Base-by-base conservation (phyloP, 2,888 invertebrate species). In the Belgica antarctica region DNA sequence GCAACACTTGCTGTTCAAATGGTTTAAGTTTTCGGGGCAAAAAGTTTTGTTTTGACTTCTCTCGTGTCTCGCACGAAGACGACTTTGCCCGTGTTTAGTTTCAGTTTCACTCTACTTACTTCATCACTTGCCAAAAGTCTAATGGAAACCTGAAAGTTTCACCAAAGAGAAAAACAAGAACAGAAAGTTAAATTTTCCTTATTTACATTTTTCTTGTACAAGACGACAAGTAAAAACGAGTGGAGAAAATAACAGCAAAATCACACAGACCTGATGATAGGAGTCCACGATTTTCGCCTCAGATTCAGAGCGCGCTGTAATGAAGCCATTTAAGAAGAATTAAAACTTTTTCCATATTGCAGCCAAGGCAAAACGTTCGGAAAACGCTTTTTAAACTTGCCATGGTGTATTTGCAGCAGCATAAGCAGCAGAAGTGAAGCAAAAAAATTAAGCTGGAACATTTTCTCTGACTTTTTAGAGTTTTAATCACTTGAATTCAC, bases 271-370 rank as follows among this genome's bases (percentile, higher is more conserved):
- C 59, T 59, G 59, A 59, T 59, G 27, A 27, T 12, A 5, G 12
- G 59, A 59, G 25, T 59, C 15, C 59, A 8, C 27, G 27, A 59
- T 59, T 27, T 59, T 15, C 27, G 59, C 59, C 22, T 12, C 27
- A 22, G 27, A 19, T 22, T 59, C 27, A 8, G 27, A 24, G 22
- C 25, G 27, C 27, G 22, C 59, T 59, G 34, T 34, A 68, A 46
- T 68, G 57, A 19, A 22, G 34, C 25, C 28, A 57, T 57, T 68
- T 68, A 46, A 68, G 15, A 24, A 17, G 24, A 57, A 68, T 57
- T 31, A 52, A 52, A 5, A 62, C 17, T 34, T 62, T 62, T 62
- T 62, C 31, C 62, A 62, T 62, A 62, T 59, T 59, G 59, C 59
- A 52, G 2, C 19, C n/a, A n/a, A n/a, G n/a, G n/a, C n/a, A n/a